These are phyloP conservation scores for Bombus sibiricus DNA, from an alignment of 1,140 invertebrate species.

Conservation along the genomic window DNA sequence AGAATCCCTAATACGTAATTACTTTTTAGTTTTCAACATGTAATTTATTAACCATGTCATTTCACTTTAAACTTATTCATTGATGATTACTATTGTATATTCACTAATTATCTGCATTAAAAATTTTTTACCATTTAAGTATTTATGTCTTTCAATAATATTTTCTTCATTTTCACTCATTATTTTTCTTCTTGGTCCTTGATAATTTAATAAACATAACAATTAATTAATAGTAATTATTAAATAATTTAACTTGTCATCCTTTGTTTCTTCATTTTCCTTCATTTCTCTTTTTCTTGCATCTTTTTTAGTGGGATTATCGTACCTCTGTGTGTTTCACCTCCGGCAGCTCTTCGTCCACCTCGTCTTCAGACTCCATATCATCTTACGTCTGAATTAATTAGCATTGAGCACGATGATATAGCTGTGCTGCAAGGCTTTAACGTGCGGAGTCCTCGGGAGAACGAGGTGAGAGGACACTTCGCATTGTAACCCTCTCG, in stretches of 20 bases:
- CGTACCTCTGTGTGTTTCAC: conserved; percentile 73
- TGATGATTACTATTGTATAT: not conserved
- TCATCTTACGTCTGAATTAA: conserved; percentile 73
- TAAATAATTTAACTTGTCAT: not conserved
- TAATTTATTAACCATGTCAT: not conserved
- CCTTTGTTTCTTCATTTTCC: not conserved
- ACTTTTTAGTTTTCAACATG: not conserved
- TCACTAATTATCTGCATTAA: not conserved
- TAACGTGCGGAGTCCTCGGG: conserved; percentile 16
- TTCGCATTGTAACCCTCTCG: conserved; percentile 42
- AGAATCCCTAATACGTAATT: not conserved
- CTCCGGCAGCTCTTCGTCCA: conserved; percentile 77
- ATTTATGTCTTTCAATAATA: too few relatives aligned
- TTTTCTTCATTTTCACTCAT: not conserved
- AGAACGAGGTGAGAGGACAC: conserved; percentile 44
- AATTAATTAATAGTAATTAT: not conserved
- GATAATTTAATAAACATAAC: not conserved
- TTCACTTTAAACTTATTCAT: not conserved
- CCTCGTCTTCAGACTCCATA: conserved; percentile 80
- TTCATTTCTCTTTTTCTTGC: not conserved
- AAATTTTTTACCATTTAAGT: not conserved
- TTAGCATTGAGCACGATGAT: conserved; percentile 57
- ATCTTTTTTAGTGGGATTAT: not conserved
- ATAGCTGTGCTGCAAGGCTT: conserved; percentile 11
- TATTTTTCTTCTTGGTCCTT: not conserved